Evolutionary conservation across 2,888 invertebrate genomes (phyloP).

Genomic region (Prenolepis imparis): DNA sequence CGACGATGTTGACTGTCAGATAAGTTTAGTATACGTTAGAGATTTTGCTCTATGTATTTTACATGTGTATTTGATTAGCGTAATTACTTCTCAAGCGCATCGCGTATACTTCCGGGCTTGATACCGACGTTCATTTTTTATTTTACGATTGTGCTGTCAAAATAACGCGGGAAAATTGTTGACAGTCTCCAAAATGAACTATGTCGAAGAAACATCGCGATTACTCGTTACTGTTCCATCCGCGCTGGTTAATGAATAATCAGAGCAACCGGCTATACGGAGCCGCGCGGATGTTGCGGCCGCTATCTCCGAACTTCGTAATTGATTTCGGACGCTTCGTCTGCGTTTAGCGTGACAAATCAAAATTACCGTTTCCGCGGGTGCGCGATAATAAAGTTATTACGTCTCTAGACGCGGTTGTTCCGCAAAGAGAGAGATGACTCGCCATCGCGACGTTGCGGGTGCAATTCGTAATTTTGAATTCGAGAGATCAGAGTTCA

Average conservation of each 20-base stretch:
- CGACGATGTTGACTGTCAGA: slow-evolving; percentile 18
- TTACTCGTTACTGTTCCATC: slow-evolving; percentile 62
- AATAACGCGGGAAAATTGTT: slow-evolving; percentile 53
- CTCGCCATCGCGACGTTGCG: slow-evolving; percentile 30
- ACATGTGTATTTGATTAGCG: slow-evolving; percentile 31
- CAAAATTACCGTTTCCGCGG: slow-evolving; percentile 74
- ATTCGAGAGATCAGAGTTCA: slow-evolving; percentile 57
- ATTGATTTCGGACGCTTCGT: slow-evolving; percentile 75
- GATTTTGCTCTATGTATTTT: slow-evolving; percentile 1
- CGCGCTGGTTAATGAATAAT: slow-evolving; percentile 70
- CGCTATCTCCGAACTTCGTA: slow-evolving; percentile 75
- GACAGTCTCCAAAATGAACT: slow-evolving; percentile 7
- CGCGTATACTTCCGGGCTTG: background rate
- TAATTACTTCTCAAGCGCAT: background rate
- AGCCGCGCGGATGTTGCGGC: slow-evolving; percentile 63
- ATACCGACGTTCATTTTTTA: background rate
- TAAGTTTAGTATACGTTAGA: background rate
- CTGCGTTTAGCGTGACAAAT: slow-evolving; percentile 73
- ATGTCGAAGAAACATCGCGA: slow-evolving; percentile 47
- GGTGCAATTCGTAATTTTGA: slow-evolving; percentile 48
- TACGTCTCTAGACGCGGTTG: slow-evolving; percentile 61
- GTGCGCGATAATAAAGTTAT: slow-evolving; percentile 73
- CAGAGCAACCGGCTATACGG: slow-evolving; percentile 55
- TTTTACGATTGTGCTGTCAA: background rate
- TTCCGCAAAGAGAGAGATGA: slow-evolving; percentile 42